These are phyloP conservation scores for Sialia sialis DNA, from an alignment of 2,113 vertebrate genomes.

Conservation along the genomic window DNA sequence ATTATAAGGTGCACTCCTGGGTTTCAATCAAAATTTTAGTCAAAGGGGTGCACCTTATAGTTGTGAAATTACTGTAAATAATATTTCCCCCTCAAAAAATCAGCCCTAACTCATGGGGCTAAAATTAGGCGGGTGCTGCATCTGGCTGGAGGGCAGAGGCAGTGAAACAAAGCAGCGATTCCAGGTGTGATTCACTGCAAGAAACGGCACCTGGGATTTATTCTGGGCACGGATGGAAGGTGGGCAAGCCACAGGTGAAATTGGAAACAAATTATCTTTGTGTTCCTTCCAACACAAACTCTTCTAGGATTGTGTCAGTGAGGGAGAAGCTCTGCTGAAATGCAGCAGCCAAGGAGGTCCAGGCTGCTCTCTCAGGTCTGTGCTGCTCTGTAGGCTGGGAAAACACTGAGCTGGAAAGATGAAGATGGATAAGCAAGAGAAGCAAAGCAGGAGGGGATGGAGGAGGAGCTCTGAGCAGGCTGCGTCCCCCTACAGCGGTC, in stretches of 20 bases:
- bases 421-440: neutral
- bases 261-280: neutral
- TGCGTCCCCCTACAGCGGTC: neutral
- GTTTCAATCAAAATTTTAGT: too few relatives aligned
- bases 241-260: fast-evolving
- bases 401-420: neutral
- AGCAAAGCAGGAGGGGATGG: neutral
- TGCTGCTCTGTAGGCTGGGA: neutral
- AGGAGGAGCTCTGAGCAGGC: neutral
- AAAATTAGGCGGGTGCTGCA: neutral
- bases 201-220: neutral
- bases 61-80: too few relatives aligned
- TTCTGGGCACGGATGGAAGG: neutral
- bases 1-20: too few relatives aligned
- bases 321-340: neutral
- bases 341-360: neutral
- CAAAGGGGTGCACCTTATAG: too few relatives aligned
- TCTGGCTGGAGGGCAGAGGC: neutral
- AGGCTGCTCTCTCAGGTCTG: neutral
- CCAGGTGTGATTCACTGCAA: fast-evolving
- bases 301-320: fast-evolving
- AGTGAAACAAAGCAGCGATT: fast-evolving
- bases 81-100: neutral
- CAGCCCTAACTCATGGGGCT: neutral
- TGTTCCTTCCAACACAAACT: neutral